phyloP scores from a whole-genome alignment of 2,797 vertebrate genomes.

The Hippocampus kuda region DNA sequence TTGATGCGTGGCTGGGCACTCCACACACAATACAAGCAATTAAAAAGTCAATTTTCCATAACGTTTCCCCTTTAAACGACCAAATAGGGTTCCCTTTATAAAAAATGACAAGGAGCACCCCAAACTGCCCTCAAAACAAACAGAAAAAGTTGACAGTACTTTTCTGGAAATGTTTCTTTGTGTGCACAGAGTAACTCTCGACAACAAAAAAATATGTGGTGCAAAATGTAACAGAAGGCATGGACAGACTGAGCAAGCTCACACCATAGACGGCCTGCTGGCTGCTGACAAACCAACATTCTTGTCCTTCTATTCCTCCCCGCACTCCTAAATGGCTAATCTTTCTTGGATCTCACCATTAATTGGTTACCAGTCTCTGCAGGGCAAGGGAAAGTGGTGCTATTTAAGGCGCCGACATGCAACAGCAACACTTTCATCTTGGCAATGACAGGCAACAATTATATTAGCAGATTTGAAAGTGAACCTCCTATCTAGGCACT shows the following conservation, averaged over 20 bases:
- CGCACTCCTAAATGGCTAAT: slow-evolving; percentile 71
- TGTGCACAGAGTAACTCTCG: slow-evolving; percentile 19
- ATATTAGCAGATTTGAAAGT: slow-evolving; percentile 71
- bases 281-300: slow-evolving; percentile 64
- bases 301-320: slow-evolving; percentile 63
- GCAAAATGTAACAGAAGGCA: slow-evolving; percentile 62
- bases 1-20: background rate
- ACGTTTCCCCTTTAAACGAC: background rate
- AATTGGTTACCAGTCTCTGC: slow-evolving; percentile 76
- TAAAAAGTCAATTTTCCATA: background rate
- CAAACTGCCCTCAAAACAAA: background rate
- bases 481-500: slow-evolving; percentile 69
- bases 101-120: background rate
- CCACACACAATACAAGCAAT: background rate
- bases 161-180: slow-evolving; percentile 4
- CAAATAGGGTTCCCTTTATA: background rate
- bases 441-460: slow-evolving; percentile 75
- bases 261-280: slow-evolving; percentile 62
- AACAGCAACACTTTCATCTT: slow-evolving; percentile 76
- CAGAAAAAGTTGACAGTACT: slow-evolving; percentile 1
- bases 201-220: slow-evolving; percentile 39
- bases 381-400: slow-evolving; percentile 71
- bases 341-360: slow-evolving; percentile 71
- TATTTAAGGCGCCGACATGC: slow-evolving; percentile 71
- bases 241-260: slow-evolving; percentile 62